These are phyloP conservation scores for Myiozetetes cayanensis DNA, from an alignment of 2,113 vertebrate species.

Conservation along the genomic window DNA sequence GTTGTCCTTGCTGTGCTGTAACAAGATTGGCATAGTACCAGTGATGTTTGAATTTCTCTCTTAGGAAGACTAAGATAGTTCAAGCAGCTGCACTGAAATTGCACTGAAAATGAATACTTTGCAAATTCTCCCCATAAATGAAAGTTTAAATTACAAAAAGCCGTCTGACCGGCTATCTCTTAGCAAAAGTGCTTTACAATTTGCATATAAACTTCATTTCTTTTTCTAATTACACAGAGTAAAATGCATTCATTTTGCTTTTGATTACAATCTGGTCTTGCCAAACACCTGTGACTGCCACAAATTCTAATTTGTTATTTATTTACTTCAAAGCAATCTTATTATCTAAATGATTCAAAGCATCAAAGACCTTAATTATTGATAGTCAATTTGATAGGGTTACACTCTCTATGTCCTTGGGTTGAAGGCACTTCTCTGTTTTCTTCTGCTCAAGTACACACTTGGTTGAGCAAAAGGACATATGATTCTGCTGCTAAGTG, in stretches of 20 bases:
- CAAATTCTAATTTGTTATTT: constrained; percentile 82
- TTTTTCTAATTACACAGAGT: constrained; percentile 79
- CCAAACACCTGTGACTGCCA: constrained; percentile 84
- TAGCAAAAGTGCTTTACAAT: constrained; percentile 72
- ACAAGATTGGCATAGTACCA: constrained; percentile 62
- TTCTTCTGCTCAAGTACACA: constrained; percentile 50
- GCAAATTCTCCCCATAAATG: constrained; percentile 67
- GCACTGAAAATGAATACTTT: constrained; percentile 71
- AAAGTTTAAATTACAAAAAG: constrained; percentile 77
- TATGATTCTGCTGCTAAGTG: constrained; percentile 10
- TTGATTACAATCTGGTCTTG: constrained; percentile 71
- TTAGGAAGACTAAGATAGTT: constrained; percentile 60
- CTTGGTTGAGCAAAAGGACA: constrained; percentile 17
- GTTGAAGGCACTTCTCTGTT: constrained; percentile 39
- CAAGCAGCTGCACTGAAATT: constrained; percentile 74
- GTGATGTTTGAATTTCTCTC: constrained; percentile 66
- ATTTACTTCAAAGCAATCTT: constrained; percentile 82
- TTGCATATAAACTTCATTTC: constrained; percentile 82
- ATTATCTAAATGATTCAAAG: constrained; percentile 75
- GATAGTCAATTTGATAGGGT: constrained; percentile 68
- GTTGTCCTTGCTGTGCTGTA: constrained; percentile 48
- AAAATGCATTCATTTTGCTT: constrained; percentile 78
- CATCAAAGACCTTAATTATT: constrained; percentile 79
- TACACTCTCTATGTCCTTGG: constrained; percentile 63
- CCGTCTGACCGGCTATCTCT: constrained; percentile 72